Conservation (phyloP, 2,797 vertebrate genomes). For the Pseudotriccus pelzelni region DNA sequence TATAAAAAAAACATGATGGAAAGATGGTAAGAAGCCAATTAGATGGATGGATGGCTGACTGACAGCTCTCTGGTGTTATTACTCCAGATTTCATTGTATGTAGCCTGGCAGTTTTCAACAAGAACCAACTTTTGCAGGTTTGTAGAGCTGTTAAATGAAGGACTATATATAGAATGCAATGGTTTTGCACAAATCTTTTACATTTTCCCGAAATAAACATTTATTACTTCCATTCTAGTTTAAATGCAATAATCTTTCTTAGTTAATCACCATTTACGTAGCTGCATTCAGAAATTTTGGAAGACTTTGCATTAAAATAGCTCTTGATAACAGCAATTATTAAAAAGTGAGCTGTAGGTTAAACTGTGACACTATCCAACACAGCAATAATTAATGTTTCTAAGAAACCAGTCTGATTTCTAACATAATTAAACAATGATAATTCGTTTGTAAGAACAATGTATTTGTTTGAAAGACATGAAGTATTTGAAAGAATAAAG, state of each 20-base stretch:
- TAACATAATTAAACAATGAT: not conserved
- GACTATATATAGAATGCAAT: conserved; percentile 77
- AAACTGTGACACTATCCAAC: not conserved
- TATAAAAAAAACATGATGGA: conserved; percentile 99
- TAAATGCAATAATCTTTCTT: conserved; percentile 57
- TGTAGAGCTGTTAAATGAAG: conserved; percentile 79
- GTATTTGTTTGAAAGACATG: not conserved
- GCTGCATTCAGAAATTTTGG: conserved; percentile 65
- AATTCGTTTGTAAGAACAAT: conserved; percentile 23
- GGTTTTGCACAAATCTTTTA: conserved; percentile 72
- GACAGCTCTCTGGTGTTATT: conserved; percentile 95
- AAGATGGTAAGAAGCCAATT: conserved; percentile 99
- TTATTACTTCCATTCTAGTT: conserved; percentile 70
- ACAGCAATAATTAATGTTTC: conserved; percentile 47
- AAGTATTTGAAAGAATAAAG: not conserved
- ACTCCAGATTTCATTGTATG: conserved; percentile 87
- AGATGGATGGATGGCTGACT: conserved; percentile 99
- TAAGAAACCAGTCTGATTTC: conserved; percentile 13
- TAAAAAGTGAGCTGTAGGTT: conserved; percentile 59
- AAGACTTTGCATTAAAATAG: conserved; percentile 58
- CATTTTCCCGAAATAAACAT: conserved; percentile 78
- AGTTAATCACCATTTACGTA: conserved; percentile 66
- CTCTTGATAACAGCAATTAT: conserved; percentile 46
- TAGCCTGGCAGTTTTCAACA: conserved; percentile 82
- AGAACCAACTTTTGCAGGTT: conserved; percentile 84